A percentile compares a stretch with the other conserved stretches of the same genome.
Evolutionary conservation across 2,888 invertebrate genomes (phyloP).

Genomic region (Platycnemis pennipes): DNA sequence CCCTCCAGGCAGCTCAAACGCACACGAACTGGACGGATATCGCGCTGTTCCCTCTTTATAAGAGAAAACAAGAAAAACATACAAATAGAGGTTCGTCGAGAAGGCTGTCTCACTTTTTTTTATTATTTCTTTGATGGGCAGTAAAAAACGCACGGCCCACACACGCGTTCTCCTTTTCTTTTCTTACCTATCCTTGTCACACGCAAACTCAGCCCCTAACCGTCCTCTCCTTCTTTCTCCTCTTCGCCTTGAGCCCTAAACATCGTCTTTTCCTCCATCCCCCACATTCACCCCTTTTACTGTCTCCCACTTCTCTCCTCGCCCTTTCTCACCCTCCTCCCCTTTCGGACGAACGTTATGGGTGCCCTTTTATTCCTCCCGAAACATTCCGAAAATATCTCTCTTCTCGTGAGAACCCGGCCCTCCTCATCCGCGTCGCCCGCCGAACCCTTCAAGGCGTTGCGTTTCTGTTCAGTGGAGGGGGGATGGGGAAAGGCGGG

Average conservation of each 20-base stretch:
- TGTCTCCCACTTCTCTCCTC: neutral
- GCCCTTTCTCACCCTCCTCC: neutral
- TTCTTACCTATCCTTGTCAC: neutral
- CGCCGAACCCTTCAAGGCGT: conserved; percentile 11
- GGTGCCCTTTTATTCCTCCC: conserved; percentile 37
- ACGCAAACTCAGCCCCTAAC: neutral
- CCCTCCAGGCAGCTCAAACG: neutral
- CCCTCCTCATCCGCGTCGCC: neutral
- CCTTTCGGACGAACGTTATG: conserved; percentile 3
- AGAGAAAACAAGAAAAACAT: neutral
- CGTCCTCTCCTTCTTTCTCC: neutral
- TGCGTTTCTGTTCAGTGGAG: neutral
- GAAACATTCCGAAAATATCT: conserved; percentile 54
- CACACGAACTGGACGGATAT: neutral
- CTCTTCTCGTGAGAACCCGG: neutral
- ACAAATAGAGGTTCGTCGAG: conserved; percentile 24
- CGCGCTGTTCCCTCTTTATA: neutral
- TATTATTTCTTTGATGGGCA: conserved; percentile 21
- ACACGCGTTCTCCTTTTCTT: neutral
- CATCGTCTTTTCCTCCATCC: neutral
- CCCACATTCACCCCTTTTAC: conserved; percentile 25
- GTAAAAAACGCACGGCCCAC: conserved; percentile 34
- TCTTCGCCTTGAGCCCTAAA: neutral
- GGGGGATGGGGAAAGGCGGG: neutral
- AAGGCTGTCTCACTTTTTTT: conserved; percentile 19